Percentiles rank a stretch among this genome's conserved stretches.
Conservation (phyloP, 2,888 invertebrate genomes). For the Volucella zonaria region DNA sequence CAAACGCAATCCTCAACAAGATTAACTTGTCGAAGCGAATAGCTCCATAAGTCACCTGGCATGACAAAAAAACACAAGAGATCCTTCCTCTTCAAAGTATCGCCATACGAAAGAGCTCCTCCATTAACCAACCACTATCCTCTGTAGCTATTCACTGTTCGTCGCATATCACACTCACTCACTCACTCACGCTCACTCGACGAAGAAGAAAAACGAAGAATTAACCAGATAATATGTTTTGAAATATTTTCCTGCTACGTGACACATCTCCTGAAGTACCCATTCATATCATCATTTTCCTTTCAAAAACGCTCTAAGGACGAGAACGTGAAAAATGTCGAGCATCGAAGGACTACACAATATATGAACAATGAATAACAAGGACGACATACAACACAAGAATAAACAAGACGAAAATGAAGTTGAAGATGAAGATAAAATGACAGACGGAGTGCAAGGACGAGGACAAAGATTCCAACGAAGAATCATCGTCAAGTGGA, state of each 20-base stretch:
- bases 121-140: constrained; percentile 15
- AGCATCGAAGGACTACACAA: too few relatives aligned
- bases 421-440: background rate
- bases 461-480: constrained; percentile 1
- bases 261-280: constrained; percentile 34
- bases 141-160: constrained; percentile 43
- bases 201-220: constrained; percentile 19
- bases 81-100: background rate
- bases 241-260: constrained; percentile 57
- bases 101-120: background rate
- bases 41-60: constrained; percentile 45
- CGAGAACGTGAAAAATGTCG: background rate
- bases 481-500: constrained; percentile 23
- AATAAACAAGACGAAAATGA: background rate
- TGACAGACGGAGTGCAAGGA: constrained; percentile 1
- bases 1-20: background rate
- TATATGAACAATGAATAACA: too few relatives aligned
- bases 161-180: background rate
- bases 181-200: background rate
- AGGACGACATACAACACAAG: too few relatives aligned
- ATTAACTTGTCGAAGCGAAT: constrained; percentile 45
- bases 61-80: background rate
- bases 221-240: constrained; percentile 54
- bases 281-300: constrained; percentile 39
- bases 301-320: constrained; percentile 3